These are phyloP conservation scores for Tiliacea aurago DNA, from an alignment of 2,888 invertebrate species.

Conservation along the genomic window DNA sequence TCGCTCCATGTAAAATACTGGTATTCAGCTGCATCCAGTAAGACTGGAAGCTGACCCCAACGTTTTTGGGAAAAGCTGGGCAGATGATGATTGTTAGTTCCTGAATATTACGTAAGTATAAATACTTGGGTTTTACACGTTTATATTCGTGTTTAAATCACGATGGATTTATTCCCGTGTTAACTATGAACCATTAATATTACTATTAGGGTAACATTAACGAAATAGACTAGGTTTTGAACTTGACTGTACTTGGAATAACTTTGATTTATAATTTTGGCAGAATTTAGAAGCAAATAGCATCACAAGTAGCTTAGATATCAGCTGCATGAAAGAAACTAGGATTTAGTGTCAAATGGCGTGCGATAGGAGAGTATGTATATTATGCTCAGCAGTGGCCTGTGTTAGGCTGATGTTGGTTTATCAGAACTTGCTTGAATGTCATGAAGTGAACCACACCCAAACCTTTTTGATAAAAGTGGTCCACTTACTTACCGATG, in stretches of 20 bases:
- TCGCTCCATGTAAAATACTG: neutral
- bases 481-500: too few relatives aligned
- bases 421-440: neutral
- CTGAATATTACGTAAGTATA: neutral
- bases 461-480: too few relatives aligned
- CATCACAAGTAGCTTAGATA: too few relatives aligned
- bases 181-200: conserved; percentile 45
- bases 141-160: conserved; percentile 36
- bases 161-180: conserved; percentile 40
- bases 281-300: too few relatives aligned
- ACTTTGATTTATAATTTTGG: neutral
- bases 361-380: too few relatives aligned
- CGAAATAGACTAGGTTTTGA: neutral
- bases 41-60: too few relatives aligned
- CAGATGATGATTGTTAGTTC: neutral
- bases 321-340: too few relatives aligned
- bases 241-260: neutral
- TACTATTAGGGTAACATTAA: conserved; percentile 27
- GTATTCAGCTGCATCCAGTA: neutral
- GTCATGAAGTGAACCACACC: too few relatives aligned
- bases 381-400: neutral
- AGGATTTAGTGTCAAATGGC: too few relatives aligned
- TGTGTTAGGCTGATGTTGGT: neutral
- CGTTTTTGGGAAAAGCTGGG: too few relatives aligned
- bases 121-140: neutral